A percentile compares a stretch with the other conserved stretches of the same genome.
Conservation (phyloP, 2,888 invertebrate genomes). For the Leptogaster cylindrica region DNA sequence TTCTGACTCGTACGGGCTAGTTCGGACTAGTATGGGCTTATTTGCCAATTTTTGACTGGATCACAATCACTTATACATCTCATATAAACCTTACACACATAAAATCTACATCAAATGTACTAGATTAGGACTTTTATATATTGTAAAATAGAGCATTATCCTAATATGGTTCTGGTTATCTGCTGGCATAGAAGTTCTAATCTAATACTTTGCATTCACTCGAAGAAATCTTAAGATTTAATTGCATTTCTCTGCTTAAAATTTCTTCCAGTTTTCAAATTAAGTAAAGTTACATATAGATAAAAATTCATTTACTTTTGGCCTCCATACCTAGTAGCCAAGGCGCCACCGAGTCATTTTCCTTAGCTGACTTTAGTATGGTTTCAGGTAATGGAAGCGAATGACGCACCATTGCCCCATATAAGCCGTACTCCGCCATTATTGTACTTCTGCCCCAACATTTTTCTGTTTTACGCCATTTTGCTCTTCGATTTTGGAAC, state of each 20-base stretch:
- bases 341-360: conserved; percentile 95
- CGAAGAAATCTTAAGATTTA: conserved; percentile 26
- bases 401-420: conserved; percentile 99
- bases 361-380: conserved; percentile 96
- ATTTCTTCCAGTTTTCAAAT: conserved; percentile 14
- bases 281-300: neutral
- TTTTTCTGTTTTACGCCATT: conserved; percentile 99
- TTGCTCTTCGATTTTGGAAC: conserved; percentile 93
- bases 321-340: conserved; percentile 92
- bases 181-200: neutral
- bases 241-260: conserved; percentile 16
- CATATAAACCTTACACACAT: too few species aligned
- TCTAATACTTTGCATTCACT: neutral
- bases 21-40: too few species aligned
- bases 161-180: neutral
- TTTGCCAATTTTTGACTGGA: neutral
- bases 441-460: conserved; percentile 99
- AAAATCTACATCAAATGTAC: neutral
- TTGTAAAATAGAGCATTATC: neutral
- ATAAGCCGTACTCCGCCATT: conserved; percentile 99
- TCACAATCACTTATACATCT: neutral
- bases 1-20: too few species aligned
- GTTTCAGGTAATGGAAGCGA: conserved; percentile 98
- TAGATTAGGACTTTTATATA: neutral
- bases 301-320: conserved; percentile 62